phyloP scores from a whole-genome alignment of 2,888 invertebrate genomes.

The Camptogramma bilineatum region DNA sequence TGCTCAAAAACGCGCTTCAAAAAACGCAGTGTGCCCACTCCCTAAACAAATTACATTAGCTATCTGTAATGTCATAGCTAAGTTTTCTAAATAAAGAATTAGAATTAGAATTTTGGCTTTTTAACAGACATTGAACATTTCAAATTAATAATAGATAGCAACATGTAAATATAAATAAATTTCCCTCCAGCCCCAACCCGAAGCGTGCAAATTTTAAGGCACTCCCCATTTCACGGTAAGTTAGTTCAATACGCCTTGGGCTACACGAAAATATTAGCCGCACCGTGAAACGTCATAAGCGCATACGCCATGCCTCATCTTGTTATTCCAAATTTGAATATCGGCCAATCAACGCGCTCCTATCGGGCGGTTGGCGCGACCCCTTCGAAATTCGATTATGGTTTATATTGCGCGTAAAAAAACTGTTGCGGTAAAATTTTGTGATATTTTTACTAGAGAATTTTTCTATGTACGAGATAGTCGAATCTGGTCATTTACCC shows the following conservation, averaged over 20 bases:
- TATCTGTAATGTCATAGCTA: too few species aligned
- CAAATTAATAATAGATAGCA: background rate
- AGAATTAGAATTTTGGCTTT: too few species aligned
- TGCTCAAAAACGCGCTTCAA: too few species aligned
- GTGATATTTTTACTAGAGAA: background rate
- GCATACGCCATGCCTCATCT: slow-evolving; percentile 70
- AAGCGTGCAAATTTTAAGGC: slow-evolving; percentile 52
- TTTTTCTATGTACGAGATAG: background rate
- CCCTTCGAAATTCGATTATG: slow-evolving; percentile 71
- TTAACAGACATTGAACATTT: too few species aligned
- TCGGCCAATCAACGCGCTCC: slow-evolving; percentile 81
- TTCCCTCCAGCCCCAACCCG: slow-evolving; percentile 31
- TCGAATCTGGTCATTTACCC: background rate
- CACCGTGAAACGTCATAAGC: slow-evolving; percentile 72
- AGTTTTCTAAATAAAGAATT: too few species aligned
- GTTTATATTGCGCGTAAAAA: slow-evolving; percentile 58
- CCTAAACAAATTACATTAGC: too few species aligned
- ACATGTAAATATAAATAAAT: slow-evolving; percentile 36
- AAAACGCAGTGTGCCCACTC: too few species aligned
- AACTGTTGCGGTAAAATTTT: slow-evolving; percentile 28
- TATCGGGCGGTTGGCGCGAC: slow-evolving; percentile 59
- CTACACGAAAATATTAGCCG: slow-evolving; percentile 79
- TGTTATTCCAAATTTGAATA: slow-evolving; percentile 81
- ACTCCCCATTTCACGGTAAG: slow-evolving; percentile 74
- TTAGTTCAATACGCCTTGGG: slow-evolving; percentile 64